Evolutionary conservation across 1,140 invertebrate genomes (phyloP).

Genomic region (Calephelis virginiensis): DNA sequence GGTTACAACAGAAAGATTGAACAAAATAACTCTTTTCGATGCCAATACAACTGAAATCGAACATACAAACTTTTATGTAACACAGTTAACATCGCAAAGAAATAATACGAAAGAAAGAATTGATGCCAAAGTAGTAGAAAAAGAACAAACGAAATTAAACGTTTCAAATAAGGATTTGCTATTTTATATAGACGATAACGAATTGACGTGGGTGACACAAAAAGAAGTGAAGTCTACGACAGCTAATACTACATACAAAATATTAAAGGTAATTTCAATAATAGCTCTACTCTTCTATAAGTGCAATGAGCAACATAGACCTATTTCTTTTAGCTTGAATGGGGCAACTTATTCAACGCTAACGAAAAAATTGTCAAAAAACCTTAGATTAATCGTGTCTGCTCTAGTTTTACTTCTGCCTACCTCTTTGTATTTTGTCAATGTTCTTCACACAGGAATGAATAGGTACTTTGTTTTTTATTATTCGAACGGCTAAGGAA

Average conservation of each 20-base stretch:
- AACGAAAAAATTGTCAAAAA: too few relatives aligned
- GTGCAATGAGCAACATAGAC: too few relatives aligned
- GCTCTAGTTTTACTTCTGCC: too few relatives aligned
- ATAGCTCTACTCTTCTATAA: too few relatives aligned
- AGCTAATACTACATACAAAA: background rate
- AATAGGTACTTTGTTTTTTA: too few relatives aligned
- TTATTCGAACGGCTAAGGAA: too few relatives aligned
- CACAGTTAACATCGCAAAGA: background rate
- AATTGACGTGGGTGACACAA: constrained; percentile 6
- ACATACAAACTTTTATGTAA: background rate
- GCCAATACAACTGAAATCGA: background rate
- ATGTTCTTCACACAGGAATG: too few relatives aligned
- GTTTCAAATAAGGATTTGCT: constrained; percentile 23
- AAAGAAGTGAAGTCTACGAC: constrained; percentile 36
- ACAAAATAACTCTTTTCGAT: background rate
- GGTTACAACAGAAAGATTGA: background rate
- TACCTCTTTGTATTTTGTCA: too few relatives aligned
- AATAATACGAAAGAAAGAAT: constrained; percentile 11
- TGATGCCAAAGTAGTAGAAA: background rate
- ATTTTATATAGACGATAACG: constrained; percentile 30
- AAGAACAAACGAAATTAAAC: background rate
- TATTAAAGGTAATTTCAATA: too few relatives aligned
- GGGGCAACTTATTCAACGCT: background rate
- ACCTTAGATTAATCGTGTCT: too few relatives aligned
- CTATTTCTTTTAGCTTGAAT: too few relatives aligned